Evolutionary conservation across 2,113 vertebrate species (phyloP).

Genomic region (Saiga tatarica): DNA sequence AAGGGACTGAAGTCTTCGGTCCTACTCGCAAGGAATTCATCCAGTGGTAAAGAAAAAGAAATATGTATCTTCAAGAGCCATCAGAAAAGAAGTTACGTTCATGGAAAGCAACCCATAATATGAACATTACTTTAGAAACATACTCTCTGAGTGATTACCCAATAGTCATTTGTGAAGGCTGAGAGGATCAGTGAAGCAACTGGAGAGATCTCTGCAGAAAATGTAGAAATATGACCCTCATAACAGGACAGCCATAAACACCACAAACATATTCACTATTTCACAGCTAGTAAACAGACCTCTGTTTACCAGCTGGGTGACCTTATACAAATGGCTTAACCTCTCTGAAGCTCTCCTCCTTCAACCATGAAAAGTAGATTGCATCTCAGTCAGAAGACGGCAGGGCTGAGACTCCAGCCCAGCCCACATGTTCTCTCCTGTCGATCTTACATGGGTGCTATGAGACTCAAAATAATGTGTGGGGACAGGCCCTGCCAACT

Average conservation of each 20-base stretch:
- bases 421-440: neutral
- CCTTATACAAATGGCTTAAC: neutral
- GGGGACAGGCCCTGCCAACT: neutral
- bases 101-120: neutral
- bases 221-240: neutral
- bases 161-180: neutral
- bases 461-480: neutral
- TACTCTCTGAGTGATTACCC: neutral
- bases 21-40: neutral
- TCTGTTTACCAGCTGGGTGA: neutral
- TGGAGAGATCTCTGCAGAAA: neutral
- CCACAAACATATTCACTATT: neutral
- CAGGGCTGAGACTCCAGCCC: too few relatives aligned
- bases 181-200: neutral
- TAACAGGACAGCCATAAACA: neutral
- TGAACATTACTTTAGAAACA: neutral
- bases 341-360: neutral
- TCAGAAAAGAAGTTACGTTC: constrained; percentile 13
- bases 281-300: neutral
- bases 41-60: neutral
- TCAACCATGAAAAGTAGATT: neutral
- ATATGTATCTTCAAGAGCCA: neutral
- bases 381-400: neutral
- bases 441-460: neutral
- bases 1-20: neutral